Conservation (phyloP, 2,797 vertebrate genomes). For the Clamator glandarius region DNA sequence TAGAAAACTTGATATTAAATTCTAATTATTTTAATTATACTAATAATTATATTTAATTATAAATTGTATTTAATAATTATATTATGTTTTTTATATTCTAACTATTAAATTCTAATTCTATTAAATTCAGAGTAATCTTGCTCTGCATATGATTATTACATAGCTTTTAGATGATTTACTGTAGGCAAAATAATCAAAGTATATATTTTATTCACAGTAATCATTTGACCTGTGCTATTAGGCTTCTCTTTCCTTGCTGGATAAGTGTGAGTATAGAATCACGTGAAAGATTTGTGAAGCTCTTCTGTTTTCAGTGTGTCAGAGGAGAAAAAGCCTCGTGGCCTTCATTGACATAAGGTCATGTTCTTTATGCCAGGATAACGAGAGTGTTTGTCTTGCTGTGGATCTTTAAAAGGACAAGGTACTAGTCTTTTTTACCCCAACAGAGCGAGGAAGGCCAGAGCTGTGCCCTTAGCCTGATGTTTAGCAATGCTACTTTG, state of each 20-base stretch:
- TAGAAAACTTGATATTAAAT: background rate
- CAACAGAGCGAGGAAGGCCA: background rate
- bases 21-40: too few species aligned
- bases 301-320: background rate
- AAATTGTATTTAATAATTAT: too few species aligned
- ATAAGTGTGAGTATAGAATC: background rate
- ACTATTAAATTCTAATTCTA: background rate
- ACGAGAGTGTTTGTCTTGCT: background rate
- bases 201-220: background rate
- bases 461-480: background rate
- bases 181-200: background rate
- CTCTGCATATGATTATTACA: background rate
- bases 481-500: rapidly evolving
- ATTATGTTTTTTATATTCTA: too few species aligned
- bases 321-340: background rate
- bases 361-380: background rate
- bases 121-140: background rate
- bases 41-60: too few species aligned
- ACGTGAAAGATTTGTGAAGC: background rate
- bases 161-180: background rate
- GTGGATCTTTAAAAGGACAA: background rate
- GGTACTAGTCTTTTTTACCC: background rate
- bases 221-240: background rate
- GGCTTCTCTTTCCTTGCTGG: background rate
- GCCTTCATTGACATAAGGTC: background rate